Evolutionary conservation across 2,888 invertebrate genomes (phyloP).

Genomic region (Harpalus rubripes): DNA sequence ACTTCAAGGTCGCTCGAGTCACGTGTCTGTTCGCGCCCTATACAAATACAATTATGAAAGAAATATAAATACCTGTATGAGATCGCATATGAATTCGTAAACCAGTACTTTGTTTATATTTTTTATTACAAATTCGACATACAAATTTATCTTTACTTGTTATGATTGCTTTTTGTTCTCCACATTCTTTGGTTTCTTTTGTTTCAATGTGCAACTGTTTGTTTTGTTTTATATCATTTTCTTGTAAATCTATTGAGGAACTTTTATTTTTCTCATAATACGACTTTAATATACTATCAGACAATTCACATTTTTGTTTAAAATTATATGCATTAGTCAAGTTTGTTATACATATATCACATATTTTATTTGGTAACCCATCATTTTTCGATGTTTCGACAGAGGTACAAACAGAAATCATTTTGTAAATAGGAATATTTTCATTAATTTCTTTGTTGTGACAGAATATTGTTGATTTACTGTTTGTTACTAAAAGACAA

Average conservation of each 20-base stretch:
- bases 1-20: too few relatives aligned
- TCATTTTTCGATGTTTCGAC: slow-evolving; percentile 68
- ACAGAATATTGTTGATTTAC: slow-evolving; percentile 67
- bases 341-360: slow-evolving; percentile 68
- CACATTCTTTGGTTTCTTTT: neutral
- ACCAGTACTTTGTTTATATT: slow-evolving; percentile 73
- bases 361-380: slow-evolving; percentile 68
- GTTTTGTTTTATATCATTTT: slow-evolving; percentile 6
- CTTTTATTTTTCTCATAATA: slow-evolving; percentile 15
- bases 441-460: slow-evolving; percentile 49
- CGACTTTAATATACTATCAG: slow-evolving; percentile 66
- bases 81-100: slow-evolving; percentile 72
- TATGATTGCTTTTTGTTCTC: slow-evolving; percentile 5
- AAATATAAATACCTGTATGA: slow-evolving; percentile 72
- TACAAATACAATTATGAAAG: too few relatives aligned
- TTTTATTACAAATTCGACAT: slow-evolving; percentile 73
- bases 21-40: too few relatives aligned
- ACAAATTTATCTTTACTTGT: slow-evolving; percentile 50
- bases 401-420: slow-evolving; percentile 68
- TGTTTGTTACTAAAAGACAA: slow-evolving; percentile 67
- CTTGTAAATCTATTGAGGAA: neutral
- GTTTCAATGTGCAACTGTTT: slow-evolving; percentile 7
- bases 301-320: slow-evolving; percentile 69
- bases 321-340: slow-evolving; percentile 68
- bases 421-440: slow-evolving; percentile 65